Conservation (phyloP, 2,797 vertebrate species). For the Leptoclinus maculatus region DNA sequence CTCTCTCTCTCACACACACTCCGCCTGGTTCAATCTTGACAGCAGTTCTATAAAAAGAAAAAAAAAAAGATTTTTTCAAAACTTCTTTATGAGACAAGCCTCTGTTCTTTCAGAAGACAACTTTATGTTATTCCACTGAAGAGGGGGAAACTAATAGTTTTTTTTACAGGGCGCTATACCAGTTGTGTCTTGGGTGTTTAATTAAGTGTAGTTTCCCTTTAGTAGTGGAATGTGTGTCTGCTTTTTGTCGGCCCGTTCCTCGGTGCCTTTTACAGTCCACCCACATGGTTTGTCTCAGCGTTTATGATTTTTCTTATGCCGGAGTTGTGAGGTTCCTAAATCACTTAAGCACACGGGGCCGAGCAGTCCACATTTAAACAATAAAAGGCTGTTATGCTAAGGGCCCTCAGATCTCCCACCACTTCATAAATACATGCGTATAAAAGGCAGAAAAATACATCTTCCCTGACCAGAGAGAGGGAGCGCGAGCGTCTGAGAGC, state of each 20-base stretch:
- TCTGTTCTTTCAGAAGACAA: constrained; percentile 74
- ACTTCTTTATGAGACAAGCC: constrained; percentile 71
- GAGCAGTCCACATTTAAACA: constrained; percentile 97
- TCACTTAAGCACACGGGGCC: constrained; percentile 89
- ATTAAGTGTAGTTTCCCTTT: constrained; percentile 98
- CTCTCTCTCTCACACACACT: background rate
- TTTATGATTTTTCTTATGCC: constrained; percentile 95
- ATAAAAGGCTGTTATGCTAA: constrained; percentile 94
- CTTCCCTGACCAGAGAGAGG: constrained; percentile 71
- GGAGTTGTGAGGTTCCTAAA: constrained; percentile 94
- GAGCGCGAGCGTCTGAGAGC: constrained; percentile 87
- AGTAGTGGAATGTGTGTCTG: constrained; percentile 96
- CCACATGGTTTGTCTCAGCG: constrained; percentile 98
- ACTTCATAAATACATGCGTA: constrained; percentile 99
- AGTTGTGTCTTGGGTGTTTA: constrained; percentile 95
- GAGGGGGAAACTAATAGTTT: constrained; percentile 69
- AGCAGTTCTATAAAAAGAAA: constrained; percentile 63
- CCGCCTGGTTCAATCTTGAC: constrained; percentile 70
- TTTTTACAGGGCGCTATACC: constrained; percentile 89
- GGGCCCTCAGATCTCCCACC: constrained; percentile 97
- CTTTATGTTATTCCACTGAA: constrained; percentile 69
- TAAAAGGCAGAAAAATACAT: constrained; percentile 87
- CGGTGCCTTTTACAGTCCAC: constrained; percentile 89
- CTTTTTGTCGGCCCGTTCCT: constrained; percentile 94
- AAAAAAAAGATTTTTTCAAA: constrained; percentile 64